Percentiles rank a stretch among this genome's conserved stretches.
phyloP scores from a whole-genome alignment of 2,113 vertebrate genomes.

The Mola mola region DNA sequence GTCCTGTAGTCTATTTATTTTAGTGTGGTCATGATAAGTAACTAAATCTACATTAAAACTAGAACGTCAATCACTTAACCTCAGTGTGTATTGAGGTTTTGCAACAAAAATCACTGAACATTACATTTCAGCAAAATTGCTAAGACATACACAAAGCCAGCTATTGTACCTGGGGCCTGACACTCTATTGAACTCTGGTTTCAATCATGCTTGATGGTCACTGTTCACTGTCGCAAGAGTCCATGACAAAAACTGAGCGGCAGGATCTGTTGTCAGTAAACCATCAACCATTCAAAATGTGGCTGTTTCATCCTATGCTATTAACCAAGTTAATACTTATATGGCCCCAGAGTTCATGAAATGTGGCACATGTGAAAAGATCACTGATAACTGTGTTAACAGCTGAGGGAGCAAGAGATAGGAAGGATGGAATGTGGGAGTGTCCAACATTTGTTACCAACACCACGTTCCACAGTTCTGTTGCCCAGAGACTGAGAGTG shows the following conservation, averaged over 20 bases:
- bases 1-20: too few species aligned
- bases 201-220: too few species aligned
- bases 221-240: too few species aligned
- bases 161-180: too few species aligned
- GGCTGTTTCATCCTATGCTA: neutral
- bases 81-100: too few species aligned
- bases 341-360: conserved; percentile 13
- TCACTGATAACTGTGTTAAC: conserved; percentile 29
- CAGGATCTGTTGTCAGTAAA: neutral
- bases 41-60: too few species aligned
- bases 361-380: conserved; percentile 29
- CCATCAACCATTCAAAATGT: neutral
- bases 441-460: conserved; percentile 54
- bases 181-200: too few species aligned
- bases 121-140: too few species aligned
- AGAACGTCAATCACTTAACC: too few species aligned
- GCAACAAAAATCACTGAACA: too few species aligned
- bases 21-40: too few species aligned
- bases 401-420: conserved; percentile 44
- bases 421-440: conserved; percentile 55
- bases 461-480: conserved; percentile 59
- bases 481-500: conserved; percentile 47
- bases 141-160: too few species aligned
- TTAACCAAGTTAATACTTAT: neutral
- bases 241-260: neutral